Percentiles rank a stretch among this genome's conserved stretches.
Conservation (phyloP, 2,113 vertebrate species). For the Pedionomus torquatus region DNA sequence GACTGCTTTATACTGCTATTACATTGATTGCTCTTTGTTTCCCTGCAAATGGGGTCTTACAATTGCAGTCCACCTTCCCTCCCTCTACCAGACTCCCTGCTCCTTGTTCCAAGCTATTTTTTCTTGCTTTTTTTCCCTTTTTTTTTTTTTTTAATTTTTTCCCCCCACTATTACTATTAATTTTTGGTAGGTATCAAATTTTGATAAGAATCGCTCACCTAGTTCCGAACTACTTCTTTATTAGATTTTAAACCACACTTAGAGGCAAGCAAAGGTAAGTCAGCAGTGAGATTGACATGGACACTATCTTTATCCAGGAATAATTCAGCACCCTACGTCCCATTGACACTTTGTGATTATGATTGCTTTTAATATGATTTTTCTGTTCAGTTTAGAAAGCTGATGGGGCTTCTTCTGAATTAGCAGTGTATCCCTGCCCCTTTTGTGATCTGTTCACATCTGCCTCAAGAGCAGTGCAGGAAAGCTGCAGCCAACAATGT, state of each 20-base stretch:
- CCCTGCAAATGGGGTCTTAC: conserved; percentile 1
- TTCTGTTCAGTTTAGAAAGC: conserved; percentile 52
- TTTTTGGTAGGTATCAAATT: neutral
- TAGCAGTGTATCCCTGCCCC: conserved; percentile 12
- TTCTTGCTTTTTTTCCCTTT: neutral
- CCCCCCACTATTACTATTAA: neutral
- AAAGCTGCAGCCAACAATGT: conserved; percentile 47
- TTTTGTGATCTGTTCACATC: conserved; percentile 15
- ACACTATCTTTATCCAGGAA: neutral
- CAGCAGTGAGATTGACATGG: neutral
- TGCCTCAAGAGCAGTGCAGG: conserved; percentile 8
- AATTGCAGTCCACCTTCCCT: conserved; percentile 35
- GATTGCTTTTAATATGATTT: conserved; percentile 41
- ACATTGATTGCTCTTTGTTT: conserved; percentile 53
- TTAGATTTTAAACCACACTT: conserved; percentile 44
- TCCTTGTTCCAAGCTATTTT: neutral
- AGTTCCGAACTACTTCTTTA: neutral
- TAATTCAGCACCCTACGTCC: neutral
- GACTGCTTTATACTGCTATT: conserved; percentile 37
- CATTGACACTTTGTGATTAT: conserved; percentile 49
- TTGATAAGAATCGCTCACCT: neutral
- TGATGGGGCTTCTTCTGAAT: conserved; percentile 42
- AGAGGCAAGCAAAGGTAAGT: neutral
- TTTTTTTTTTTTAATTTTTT: neutral
- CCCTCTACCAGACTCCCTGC: conserved; percentile 1